phyloP scores from a whole-genome alignment of 2,797 vertebrate species.

The Coccyzus lansbergi region DNA sequence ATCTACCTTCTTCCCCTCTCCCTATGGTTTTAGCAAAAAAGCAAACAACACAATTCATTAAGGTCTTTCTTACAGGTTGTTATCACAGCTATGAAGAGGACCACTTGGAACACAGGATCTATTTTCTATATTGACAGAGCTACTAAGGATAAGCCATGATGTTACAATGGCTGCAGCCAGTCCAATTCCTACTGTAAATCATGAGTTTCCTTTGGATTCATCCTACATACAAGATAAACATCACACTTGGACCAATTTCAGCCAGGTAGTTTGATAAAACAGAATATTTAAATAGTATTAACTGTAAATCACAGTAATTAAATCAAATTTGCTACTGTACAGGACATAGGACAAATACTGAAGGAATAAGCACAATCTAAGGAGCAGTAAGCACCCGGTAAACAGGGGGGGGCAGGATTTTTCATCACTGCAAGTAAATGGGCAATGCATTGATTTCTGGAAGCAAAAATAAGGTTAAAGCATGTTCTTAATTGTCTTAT shows the following conservation, averaged over 20 bases:
- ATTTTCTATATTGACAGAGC: no score
- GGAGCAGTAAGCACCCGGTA: not conserved
- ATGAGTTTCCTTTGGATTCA: not conserved
- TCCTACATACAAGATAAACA: not conserved
- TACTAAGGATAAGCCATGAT: no score
- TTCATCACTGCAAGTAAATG: not conserved
- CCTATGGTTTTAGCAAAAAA: not conserved
- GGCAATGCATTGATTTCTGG: not conserved
- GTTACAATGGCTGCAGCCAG: not conserved
- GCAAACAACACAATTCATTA: not conserved
- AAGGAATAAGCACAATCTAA: not conserved
- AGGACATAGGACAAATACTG: not conserved
- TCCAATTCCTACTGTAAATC: not conserved
- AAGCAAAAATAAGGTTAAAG: not conserved
- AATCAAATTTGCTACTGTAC: not conserved
- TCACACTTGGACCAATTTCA: not conserved
- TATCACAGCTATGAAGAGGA: not conserved
- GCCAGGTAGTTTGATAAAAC: not conserved
- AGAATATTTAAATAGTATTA: not conserved
- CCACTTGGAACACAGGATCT: fast-evolving
- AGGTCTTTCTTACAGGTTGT: not conserved
- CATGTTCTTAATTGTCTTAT: not conserved
- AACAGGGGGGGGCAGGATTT: not conserved
- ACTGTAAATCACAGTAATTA: not conserved
- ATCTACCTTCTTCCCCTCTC: not conserved